Evolutionary conservation across 2,888 invertebrate genomes (phyloP), one percentile per base, ranked within the genome.

Genomic region (Dendrolimus pini): DNA sequence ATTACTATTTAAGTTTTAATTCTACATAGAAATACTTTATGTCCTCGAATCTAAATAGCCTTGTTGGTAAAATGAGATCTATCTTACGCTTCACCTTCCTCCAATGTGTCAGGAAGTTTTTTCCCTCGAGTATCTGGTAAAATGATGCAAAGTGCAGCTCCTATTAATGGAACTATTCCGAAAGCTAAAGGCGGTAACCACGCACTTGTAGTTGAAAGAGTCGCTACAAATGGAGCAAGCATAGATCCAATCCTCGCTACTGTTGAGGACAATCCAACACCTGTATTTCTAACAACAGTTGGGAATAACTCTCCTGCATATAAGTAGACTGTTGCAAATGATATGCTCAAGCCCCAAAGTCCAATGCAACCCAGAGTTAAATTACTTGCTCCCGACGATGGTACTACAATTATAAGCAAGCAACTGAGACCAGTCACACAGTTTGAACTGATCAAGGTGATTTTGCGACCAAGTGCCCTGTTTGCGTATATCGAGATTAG

Each of bases 231-330:
- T 0, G 97, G 97, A 0, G 97, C 96, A 6, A 94, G 68, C 92
- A 97, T 96, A 0, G 97, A 96, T 8, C 98, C 98, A 60, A 97
- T 85, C 70, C 97, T 92, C 0, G 97, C 97, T 61, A 95, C 93
- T 89, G 96, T 96, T 0, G 97, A 97, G 41, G 96, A 94, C 3
- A 95, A 89, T 0, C 98, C 98, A 59, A 98, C 94, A 0, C 96
- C 97, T 53, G 95, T 94, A 74, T 97, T 97, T 42, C 98, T 92
- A 0, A 97, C 94, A 1, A 97, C 95, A 0, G 98, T 98, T 0
- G 98, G 98, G 78, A 97, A 97, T 12, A 97, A 80, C 83, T 98
- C 98, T 0, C 96, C 96, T 0, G 96, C 95, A 79, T 95, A 98
- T 13, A 98, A 92, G 78, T 97, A 98, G 7, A 95, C 95, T 1